phyloP scores from a whole-genome alignment of 2,797 vertebrate genomes.

The Lates japonicus region DNA sequence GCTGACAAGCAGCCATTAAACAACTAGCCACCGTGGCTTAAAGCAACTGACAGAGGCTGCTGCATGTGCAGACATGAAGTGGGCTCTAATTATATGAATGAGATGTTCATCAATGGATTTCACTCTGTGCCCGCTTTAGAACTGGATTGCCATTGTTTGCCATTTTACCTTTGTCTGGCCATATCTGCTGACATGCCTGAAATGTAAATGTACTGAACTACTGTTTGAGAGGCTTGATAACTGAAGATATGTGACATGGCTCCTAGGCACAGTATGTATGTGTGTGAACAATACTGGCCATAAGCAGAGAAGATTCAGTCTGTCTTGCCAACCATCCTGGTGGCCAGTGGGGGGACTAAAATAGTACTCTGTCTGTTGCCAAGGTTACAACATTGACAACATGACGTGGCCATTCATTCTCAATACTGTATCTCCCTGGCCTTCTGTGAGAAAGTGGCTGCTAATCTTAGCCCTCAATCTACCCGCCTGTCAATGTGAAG shows the following conservation, averaged over 20 bases:
- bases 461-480: slow-evolving; percentile 92
- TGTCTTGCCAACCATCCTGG: slow-evolving; percentile 68
- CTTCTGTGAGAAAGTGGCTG: slow-evolving; percentile 90
- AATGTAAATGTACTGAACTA: slow-evolving; percentile 42
- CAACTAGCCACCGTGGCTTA: not conserved
- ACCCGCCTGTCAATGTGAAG: slow-evolving; percentile 86
- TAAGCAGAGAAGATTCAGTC: slow-evolving; percentile 57
- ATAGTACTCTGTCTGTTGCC: slow-evolving; percentile 90
- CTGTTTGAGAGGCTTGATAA: slow-evolving; percentile 46
- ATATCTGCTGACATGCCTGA: slow-evolving; percentile 44
- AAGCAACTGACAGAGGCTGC: slow-evolving; percentile 18
- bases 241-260: slow-evolving; percentile 34
- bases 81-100: slow-evolving; percentile 36
- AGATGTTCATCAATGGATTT: slow-evolving; percentile 51
- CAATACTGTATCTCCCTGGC: slow-evolving; percentile 90
- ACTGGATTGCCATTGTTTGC: slow-evolving; percentile 23
- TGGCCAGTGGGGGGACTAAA: slow-evolving; percentile 85
- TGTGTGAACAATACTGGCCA: slow-evolving; percentile 42
- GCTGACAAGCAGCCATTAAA: not conserved
- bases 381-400: slow-evolving; percentile 92
- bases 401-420: slow-evolving; percentile 90
- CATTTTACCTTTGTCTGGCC: slow-evolving; percentile 16
- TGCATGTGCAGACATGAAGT: slow-evolving; percentile 26
- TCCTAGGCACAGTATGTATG: slow-evolving; percentile 13
- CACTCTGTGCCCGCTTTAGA: slow-evolving; percentile 33